A percentile compares a stretch with the other conserved stretches of the same genome.
These are phyloP conservation scores for Anseranas semipalmata DNA, from an alignment of 2,113 vertebrate genomes.

Conservation along the genomic window DNA sequence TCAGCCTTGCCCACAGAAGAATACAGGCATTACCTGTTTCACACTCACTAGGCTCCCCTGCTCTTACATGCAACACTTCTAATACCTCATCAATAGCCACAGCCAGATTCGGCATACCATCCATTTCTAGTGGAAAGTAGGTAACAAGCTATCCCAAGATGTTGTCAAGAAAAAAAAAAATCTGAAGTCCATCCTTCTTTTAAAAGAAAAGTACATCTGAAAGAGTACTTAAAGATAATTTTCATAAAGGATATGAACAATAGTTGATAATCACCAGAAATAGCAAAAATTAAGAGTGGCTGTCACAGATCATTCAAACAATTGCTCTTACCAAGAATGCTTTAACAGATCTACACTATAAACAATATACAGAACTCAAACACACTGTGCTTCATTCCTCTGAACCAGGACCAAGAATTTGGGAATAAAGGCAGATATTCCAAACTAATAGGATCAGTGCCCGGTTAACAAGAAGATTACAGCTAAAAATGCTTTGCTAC, in stretches of 20 bases:
- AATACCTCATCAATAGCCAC: not conserved
- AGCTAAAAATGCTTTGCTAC: constrained; percentile 34
- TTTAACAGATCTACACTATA: not conserved
- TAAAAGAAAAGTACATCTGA: not conserved
- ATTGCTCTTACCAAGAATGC: not conserved
- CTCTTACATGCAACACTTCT: not conserved
- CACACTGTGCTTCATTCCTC: not conserved
- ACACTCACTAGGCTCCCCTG: not conserved
- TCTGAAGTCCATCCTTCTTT: not conserved
- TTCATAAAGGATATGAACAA: not conserved
- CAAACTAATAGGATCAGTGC: constrained; percentile 33
- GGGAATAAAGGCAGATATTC: not conserved
- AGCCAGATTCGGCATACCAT: not conserved
- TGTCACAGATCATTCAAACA: not conserved
- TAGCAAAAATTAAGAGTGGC: not conserved
- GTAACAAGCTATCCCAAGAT: not conserved
- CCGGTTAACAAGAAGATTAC: constrained; percentile 34
- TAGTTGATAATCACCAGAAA: not conserved
- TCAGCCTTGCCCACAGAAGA: not conserved
- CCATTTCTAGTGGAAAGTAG: not conserved
- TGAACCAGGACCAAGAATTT: not conserved
- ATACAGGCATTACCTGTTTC: not conserved
- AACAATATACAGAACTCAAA: not conserved
- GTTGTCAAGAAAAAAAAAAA: not conserved
- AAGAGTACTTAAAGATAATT: not conserved